Conservation (phyloP, 2,888 invertebrate species). For the Teleogryllus oceanicus region DNA sequence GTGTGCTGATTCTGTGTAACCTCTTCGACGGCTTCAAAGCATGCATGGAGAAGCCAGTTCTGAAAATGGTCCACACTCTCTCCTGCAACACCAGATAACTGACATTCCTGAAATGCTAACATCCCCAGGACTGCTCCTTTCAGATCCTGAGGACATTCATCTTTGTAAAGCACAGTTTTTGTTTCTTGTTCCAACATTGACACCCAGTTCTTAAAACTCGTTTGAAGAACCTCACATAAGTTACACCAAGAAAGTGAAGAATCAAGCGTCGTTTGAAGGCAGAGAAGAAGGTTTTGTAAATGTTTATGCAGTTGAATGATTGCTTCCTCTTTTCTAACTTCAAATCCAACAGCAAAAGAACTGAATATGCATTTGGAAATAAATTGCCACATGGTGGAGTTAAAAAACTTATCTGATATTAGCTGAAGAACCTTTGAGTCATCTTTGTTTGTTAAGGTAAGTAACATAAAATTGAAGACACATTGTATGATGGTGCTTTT, state of each 20-base stretch:
- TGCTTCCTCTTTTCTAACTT: slow-evolving; percentile 24
- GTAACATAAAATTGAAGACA: slow-evolving; percentile 20
- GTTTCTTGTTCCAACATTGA: background rate
- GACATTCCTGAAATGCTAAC: background rate
- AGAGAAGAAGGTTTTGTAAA: slow-evolving; percentile 20
- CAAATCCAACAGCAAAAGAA: slow-evolving; percentile 31
- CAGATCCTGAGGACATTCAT: background rate
- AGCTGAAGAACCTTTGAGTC: background rate
- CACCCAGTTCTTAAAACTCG: background rate
- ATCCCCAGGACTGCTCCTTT: background rate
- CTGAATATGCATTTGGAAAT: slow-evolving; percentile 27
- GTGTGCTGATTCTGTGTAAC: background rate
- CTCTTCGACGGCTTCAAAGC: slow-evolving; percentile 30
- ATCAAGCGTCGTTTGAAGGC: background rate
- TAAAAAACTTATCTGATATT: background rate
- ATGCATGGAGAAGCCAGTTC: slow-evolving; percentile 21
- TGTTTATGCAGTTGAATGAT: slow-evolving; percentile 19
- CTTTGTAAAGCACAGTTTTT: too few species aligned
- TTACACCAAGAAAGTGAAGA: background rate
- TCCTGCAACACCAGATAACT: background rate
- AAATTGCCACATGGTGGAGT: slow-evolving; percentile 20
- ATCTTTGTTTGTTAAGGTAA: background rate
- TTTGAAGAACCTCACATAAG: background rate
- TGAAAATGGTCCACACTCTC: background rate
- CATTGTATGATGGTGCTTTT: slow-evolving; percentile 25